Base-by-base conservation (phyloP, 2,797 vertebrate species). In the Eulemur mongoz region DNA sequence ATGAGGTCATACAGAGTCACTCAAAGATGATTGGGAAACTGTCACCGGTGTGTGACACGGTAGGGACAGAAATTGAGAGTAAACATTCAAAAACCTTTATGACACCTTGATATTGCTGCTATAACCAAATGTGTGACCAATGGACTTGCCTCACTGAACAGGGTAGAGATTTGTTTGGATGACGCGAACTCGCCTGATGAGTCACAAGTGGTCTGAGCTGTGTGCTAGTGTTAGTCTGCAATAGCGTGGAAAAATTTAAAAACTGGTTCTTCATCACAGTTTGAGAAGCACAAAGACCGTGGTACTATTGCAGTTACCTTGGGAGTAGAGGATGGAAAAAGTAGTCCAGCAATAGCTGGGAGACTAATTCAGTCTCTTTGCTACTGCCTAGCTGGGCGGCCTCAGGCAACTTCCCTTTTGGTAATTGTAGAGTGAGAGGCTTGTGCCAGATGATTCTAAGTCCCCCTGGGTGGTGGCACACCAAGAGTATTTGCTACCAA, bases 151-250 rank as follows among this genome's bases (percentile, higher is more conserved):
- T 20, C 32, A 0, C 10, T 48, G 59, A 86, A 57, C 14, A 20
- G 43, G 43, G 25, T 48, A 11, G 61, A 48, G 43, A 79, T 9
- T 9, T 11, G 1, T 35, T 38, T 17, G 48, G 22, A 50, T 23
- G 82, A 52, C 11, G 10, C 0, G 0, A 65, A 69, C 65, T 82
- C 4, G 5, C 2, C 14, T 11, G 2, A 48, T 63, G 32, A 89
- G n/a, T 30, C 57, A 22, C 86, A 54, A 48, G 80, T 23, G n/a
- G 69, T 45, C 81, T 83, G 70, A 87, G 40, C 3, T 80, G 3
- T 57, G 14, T 38, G 10, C 15, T 27, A 84, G 5, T 10, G 38
- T 57, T 10, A 27, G 14, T 85, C 40, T 73, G 23, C 5, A 75
- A 38, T 4, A 17, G 18, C 76, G 7, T 10, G 59, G 25, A 79